These are phyloP conservation scores for Sylvia borin DNA, from an alignment of 2,797 vertebrate genomes.

Conservation along the genomic window DNA sequence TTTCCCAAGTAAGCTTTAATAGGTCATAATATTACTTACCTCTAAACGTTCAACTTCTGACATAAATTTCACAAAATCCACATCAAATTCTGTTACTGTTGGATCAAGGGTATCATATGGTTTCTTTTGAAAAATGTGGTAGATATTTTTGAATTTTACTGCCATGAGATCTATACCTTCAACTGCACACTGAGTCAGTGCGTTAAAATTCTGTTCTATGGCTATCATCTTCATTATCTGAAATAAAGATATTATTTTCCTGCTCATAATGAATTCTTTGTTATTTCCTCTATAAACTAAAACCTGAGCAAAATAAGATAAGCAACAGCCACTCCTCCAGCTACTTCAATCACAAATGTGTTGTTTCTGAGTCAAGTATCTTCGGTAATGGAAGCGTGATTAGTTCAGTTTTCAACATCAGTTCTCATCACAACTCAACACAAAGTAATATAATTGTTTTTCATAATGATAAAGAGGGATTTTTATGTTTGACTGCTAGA, in stretches of 20 bases:
- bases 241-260: conserved; percentile 50
- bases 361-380: neutral
- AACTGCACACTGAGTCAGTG: conserved; percentile 78
- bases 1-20: neutral
- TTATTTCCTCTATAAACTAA: neutral
- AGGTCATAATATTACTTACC: conserved; percentile 64
- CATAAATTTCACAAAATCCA: conserved; percentile 80
- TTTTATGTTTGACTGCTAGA: neutral
- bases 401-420: neutral
- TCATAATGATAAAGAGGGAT: neutral
- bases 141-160: conserved; percentile 80
- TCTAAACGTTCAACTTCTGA: conserved; percentile 78
- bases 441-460: neutral
- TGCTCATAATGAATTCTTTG: neutral
- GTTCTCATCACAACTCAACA: neutral
- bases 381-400: neutral
- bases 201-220: conserved; percentile 77
- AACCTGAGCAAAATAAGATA: neutral
- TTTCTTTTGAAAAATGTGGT: conserved; percentile 78
- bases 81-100: conserved; percentile 80
- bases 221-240: conserved; percentile 84
- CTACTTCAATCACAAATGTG: neutral
- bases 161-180: conserved; percentile 84
- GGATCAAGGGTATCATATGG: conserved; percentile 81
- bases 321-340: neutral